Evolutionary conservation across 2,113 vertebrate genomes (phyloP).

Genomic region (Misgurnus anguillicaudatus): DNA sequence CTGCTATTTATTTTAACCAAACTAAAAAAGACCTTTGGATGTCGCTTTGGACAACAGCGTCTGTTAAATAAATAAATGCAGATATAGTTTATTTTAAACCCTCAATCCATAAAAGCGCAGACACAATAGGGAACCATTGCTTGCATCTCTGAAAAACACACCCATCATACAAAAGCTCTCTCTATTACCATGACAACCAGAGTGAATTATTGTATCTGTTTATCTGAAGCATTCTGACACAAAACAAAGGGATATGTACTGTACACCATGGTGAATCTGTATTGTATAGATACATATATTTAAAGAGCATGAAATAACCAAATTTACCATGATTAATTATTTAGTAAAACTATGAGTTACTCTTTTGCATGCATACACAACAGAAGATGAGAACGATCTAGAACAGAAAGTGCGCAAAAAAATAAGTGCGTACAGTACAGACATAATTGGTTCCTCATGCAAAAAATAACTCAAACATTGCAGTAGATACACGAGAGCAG

Average conservation of each 20-base stretch:
- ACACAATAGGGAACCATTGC: slow-evolving; percentile 21
- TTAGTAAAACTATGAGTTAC: no score
- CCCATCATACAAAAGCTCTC: slow-evolving; percentile 17
- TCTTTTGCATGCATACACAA: neutral
- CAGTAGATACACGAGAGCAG: neutral
- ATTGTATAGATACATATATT: neutral
- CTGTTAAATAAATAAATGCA: no score
- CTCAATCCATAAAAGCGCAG: neutral
- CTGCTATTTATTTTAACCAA: no score
- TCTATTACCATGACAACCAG: slow-evolving; percentile 22
- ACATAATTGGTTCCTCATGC: neutral
- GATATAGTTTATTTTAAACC: no score
- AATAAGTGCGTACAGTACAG: neutral
- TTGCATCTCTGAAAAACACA: neutral
- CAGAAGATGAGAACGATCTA: neutral
- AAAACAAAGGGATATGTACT: neutral
- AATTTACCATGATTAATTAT: no score
- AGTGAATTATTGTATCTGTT: neutral
- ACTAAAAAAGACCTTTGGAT: no score
- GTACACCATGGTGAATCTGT: neutral
- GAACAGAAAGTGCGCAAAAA: neutral
- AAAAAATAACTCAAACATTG: neutral
- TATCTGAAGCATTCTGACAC: neutral
- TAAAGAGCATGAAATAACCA: no score
- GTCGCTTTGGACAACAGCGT: no score